Base-by-base conservation (phyloP, 1,140 invertebrate genomes). In the Drosophila bifasciata region DNA sequence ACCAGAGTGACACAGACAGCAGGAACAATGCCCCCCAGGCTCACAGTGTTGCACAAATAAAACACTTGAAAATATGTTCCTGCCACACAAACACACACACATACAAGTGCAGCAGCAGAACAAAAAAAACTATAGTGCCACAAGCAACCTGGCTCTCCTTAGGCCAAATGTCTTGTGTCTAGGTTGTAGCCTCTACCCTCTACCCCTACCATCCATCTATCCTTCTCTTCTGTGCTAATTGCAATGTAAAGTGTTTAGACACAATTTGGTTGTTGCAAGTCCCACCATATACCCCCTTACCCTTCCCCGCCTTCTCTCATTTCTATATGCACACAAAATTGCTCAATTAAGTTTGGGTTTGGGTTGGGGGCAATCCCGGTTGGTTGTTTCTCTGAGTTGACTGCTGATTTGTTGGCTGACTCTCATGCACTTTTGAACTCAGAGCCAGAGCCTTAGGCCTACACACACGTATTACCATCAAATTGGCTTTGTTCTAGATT, bases 181-280 rank as follows among this genome's bases (percentile, higher is more conserved):
- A 25, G 23, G 19, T 21, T 21, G 19, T 1, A 21, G 19, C 36
- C 43, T 53, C 16, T 3, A 3, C 11, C 11, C 46, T 59, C 11
- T 19, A 21, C 19, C 19, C 36, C 36, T 21, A 1, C 16, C 50
- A n/a, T 15, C 23, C 5, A 40, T 51, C 32, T n/a, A n/a, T 49
- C 39, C 56, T 50, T 19, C 46, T 56, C 44, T 45, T 25, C 55
- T 53, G 9, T 36, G 51, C 51, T 81, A 81, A 81, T 81, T 81
- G 79, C 73, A 81, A 77, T 83, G 79, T 74, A 74, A 81, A 81
- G 73, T 77, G 73, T 74, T 83, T 77, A 62, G 73, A 64, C 69
- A 69, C 79, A 77, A 66, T 83, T 83, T 78, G 59, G 61, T 57
- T 76, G 67, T 55, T 61, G 19, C 46, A 48, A 60, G 58, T 73